Conservation (phyloP, 2,113 vertebrate species). For the Platanista minor region DNA sequence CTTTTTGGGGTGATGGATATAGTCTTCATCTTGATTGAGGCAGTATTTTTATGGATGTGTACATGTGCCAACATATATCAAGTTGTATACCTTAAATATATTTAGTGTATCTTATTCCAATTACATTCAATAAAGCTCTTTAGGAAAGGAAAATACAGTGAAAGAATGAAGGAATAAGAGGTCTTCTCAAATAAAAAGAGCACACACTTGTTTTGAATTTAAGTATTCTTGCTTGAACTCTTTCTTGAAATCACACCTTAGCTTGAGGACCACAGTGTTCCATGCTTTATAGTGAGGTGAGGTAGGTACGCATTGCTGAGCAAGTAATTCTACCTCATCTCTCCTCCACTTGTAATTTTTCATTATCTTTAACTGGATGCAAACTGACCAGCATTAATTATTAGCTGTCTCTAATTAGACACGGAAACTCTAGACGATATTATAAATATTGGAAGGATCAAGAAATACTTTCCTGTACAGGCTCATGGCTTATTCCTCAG, state of each 20-base stretch:
- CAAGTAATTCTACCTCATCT: slow-evolving; percentile 76
- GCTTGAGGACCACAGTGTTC: slow-evolving; percentile 39
- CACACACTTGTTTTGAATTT: background rate
- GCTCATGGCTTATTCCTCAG: slow-evolving; percentile 71
- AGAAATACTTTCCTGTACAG: slow-evolving; percentile 74
- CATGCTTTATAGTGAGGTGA: slow-evolving; percentile 73
- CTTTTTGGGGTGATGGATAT: background rate
- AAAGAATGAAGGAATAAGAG: background rate
- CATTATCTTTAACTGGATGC: slow-evolving; percentile 78
- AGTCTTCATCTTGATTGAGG: background rate
- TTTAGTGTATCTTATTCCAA: background rate
- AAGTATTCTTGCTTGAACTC: slow-evolving; percentile 43
- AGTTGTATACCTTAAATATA: background rate
- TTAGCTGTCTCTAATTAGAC: slow-evolving; percentile 83
- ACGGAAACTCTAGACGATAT: slow-evolving; percentile 79
- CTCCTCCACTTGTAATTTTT: slow-evolving; percentile 79
- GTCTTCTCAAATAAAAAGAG: background rate
- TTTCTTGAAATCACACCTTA: background rate
- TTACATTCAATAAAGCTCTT: background rate
- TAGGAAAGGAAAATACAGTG: background rate
- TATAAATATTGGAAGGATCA: slow-evolving; percentile 80
- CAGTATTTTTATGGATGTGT: background rate
- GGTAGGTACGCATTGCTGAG: slow-evolving; percentile 50
- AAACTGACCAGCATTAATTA: slow-evolving; percentile 82
- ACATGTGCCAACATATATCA: background rate